Conservation (phyloP, 53 echinoderm and acorn worm species). For the Temnopleurus reevesii region DNA sequence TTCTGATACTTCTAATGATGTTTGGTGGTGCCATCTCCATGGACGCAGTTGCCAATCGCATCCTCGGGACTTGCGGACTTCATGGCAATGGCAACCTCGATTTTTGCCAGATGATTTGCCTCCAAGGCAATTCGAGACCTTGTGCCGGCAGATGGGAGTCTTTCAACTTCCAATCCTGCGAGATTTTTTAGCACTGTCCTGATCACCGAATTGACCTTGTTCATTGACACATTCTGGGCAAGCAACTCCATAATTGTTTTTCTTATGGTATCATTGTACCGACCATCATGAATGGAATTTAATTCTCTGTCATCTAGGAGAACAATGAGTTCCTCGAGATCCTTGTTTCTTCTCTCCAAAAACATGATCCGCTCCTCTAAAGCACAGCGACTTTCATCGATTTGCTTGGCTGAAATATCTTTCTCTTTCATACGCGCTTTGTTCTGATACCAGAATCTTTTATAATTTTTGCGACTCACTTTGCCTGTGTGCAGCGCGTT, state of each 20-base stretch:
- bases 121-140: background rate
- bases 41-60: conserved; percentile 52
- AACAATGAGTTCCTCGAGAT: background rate
- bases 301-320: background rate
- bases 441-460: no score
- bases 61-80: background rate
- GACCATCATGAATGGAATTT: background rate
- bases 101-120: background rate
- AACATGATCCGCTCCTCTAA: background rate
- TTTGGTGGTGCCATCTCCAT: conserved; percentile 76
- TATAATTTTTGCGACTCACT: no score
- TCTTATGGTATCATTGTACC: background rate
- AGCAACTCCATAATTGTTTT: background rate
- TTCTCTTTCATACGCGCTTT: no score
- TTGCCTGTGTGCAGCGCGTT: no score
- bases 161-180: background rate
- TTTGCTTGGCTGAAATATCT: no score
- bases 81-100: background rate
- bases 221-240: background rate
- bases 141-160: background rate
- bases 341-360: background rate
- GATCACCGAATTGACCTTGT: background rate
- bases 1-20: conserved; percentile 68
- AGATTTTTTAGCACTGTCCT: background rate
- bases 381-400: no score